phyloP scores from a whole-genome alignment of 1,140 invertebrate genomes.

The Melipona quadrifasciata region DNA sequence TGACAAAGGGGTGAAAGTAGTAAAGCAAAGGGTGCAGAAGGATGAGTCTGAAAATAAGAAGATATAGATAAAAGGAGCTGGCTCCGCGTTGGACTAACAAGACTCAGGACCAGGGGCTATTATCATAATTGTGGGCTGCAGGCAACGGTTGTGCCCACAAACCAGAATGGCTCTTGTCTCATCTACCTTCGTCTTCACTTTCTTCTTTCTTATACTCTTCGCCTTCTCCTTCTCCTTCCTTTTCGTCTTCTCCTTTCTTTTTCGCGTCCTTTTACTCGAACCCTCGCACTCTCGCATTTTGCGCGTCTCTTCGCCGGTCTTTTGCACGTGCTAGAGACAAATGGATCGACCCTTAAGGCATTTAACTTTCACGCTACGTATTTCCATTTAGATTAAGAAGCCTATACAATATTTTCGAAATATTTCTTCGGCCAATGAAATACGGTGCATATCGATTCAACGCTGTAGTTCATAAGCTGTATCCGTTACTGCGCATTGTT shows the following conservation, averaged over 20 bases:
- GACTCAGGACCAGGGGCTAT: slow-evolving; percentile 78
- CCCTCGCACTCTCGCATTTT: slow-evolving; percentile 43
- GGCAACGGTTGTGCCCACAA: slow-evolving; percentile 81
- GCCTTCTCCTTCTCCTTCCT: not conserved
- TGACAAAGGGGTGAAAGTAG: slow-evolving; percentile 54
- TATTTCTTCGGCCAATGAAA: not conserved
- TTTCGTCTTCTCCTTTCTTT: slow-evolving; percentile 11
- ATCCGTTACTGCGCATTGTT: not conserved
- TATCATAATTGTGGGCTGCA: slow-evolving; percentile 82
- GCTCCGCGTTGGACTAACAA: slow-evolving; percentile 79
- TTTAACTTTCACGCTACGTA: slow-evolving; percentile 43
- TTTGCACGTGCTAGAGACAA: slow-evolving; percentile 59
- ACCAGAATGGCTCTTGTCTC: slow-evolving; percentile 81
- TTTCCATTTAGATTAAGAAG: slow-evolving; percentile 53
- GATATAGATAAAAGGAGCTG: slow-evolving; percentile 76
- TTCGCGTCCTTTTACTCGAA: slow-evolving; percentile 49
- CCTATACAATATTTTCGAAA: slow-evolving; percentile 23
- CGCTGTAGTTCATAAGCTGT: not conserved
- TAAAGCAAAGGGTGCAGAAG: slow-evolving; percentile 41
- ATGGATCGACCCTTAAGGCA: slow-evolving; percentile 39
- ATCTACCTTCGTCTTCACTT: slow-evolving; percentile 69
- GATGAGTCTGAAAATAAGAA: slow-evolving; percentile 67
- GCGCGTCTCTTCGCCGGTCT: slow-evolving; percentile 45
- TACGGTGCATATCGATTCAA: no score
- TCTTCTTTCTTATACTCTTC: slow-evolving; percentile 56